These are phyloP conservation scores for Ennomos erosarius DNA, from an alignment of 2,888 invertebrate genomes.

Conservation along the genomic window DNA sequence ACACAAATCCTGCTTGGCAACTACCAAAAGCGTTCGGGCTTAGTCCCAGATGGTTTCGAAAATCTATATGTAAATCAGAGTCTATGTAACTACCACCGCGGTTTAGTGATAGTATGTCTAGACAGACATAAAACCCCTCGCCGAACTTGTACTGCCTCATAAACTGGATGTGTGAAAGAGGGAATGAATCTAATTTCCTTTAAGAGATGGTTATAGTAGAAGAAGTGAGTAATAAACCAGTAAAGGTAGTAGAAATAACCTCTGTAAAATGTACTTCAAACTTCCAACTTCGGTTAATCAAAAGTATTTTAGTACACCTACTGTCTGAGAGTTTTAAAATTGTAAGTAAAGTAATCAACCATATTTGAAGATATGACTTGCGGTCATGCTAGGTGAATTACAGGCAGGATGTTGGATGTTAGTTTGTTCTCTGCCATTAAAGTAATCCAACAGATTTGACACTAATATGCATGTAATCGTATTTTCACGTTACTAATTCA, in stretches of 20 bases:
- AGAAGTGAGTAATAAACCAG: slow-evolving; percentile 8
- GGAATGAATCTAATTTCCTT: slow-evolving; percentile 32
- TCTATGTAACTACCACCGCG: slow-evolving; percentile 19
- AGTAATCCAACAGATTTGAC: no score
- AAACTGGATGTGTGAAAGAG: slow-evolving; percentile 34
- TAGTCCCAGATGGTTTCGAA: slow-evolving; percentile 25
- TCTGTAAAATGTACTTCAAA: background rate
- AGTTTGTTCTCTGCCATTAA: no score
- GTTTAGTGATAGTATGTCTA: slow-evolving; percentile 38
- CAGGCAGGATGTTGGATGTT: no score
- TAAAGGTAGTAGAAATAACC: slow-evolving; percentile 1
- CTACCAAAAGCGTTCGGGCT: slow-evolving; percentile 18
- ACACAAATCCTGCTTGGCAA: slow-evolving; percentile 2
- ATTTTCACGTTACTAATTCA: no score
- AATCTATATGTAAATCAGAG: slow-evolving; percentile 46
- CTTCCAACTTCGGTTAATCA: background rate
- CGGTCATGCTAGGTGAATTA: no score
- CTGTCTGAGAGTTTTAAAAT: no score
- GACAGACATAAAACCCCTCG: slow-evolving; percentile 42
- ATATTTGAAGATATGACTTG: no score
- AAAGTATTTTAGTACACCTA: no score
- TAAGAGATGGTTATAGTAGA: slow-evolving; percentile 2
- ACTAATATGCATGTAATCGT: no score
- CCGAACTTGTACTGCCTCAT: slow-evolving; percentile 30
- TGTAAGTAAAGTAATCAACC: no score